Evolutionary conservation across 2,113 vertebrate species (phyloP).

Genomic region (Phaetusa simplex): DNA sequence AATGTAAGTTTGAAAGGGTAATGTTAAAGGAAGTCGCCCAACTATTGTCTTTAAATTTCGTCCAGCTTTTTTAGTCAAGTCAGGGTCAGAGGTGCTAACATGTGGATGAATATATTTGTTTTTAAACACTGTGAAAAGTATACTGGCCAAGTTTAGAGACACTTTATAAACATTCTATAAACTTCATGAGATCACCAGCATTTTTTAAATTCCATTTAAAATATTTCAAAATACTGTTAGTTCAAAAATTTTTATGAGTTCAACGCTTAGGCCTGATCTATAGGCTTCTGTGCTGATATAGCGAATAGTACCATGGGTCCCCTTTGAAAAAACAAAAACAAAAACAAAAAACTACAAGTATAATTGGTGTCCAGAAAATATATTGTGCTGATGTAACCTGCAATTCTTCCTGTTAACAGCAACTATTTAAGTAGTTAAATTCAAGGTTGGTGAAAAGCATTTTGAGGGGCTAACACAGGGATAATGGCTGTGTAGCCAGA

Average conservation of each 20-base stretch:
- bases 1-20: background rate
- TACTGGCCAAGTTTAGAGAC: background rate
- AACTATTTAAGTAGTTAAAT: background rate
- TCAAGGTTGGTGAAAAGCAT: background rate
- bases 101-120: background rate
- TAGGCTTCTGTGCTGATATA: background rate
- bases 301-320: background rate
- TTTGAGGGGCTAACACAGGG: background rate
- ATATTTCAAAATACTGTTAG: background rate
- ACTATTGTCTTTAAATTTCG: background rate
- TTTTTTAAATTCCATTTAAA: background rate
- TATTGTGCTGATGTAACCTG: background rate
- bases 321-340: accelerated
- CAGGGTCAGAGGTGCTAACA: background rate
- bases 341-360: too few relatives aligned
- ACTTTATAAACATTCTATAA: background rate
- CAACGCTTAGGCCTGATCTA: background rate
- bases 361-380: background rate
- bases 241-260: background rate
- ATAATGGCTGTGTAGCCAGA: background rate
- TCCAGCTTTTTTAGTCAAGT: background rate
- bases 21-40: background rate
- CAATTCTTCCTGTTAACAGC: background rate
- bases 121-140: background rate
- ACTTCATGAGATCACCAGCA: background rate